Conservation (phyloP, 2,113 vertebrate genomes). For the Epinephelus lanceolatus region DNA sequence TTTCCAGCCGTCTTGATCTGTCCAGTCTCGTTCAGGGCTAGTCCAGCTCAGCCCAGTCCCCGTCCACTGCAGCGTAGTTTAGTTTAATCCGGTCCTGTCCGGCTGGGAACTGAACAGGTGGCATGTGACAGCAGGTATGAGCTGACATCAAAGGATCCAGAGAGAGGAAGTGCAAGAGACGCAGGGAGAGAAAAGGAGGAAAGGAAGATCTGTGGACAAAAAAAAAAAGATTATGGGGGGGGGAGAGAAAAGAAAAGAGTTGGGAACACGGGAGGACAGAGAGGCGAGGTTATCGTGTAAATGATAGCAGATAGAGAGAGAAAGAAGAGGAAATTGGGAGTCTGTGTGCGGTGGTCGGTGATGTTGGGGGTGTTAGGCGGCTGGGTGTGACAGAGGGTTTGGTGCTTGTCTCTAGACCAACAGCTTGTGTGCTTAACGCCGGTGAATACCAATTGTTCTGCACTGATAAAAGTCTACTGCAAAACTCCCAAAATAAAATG, state of each 20-base stretch:
- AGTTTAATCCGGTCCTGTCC: constrained; percentile 61
- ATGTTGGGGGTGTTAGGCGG: constrained; percentile 13
- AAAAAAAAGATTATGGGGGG: constrained; percentile 20
- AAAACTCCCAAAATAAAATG: constrained; percentile 38
- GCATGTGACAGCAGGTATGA: constrained; percentile 80
- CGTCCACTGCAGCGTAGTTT: constrained; percentile 31
- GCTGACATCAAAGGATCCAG: constrained; percentile 76
- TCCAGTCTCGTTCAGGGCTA: constrained; percentile 1
- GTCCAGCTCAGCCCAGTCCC: constrained; percentile 18
- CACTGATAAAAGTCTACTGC: constrained; percentile 41
- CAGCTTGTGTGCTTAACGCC: constrained; percentile 68
- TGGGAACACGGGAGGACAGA: background rate
- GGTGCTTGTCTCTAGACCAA: constrained; percentile 57
- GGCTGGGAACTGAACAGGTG: constrained; percentile 78
- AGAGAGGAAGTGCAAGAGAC: constrained; percentile 40
- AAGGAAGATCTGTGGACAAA: constrained; percentile 49
- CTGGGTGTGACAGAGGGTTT: constrained; percentile 32
- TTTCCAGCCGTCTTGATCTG: background rate
- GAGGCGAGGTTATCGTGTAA: background rate
- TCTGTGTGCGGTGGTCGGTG: constrained; percentile 5
- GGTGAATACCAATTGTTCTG: constrained; percentile 70
- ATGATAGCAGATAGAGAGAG: constrained; percentile 25
- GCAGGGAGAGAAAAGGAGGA: constrained; percentile 19
- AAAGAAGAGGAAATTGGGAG: constrained; percentile 9
- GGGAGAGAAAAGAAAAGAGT: constrained; percentile 17